These are phyloP conservation scores for Lithobates sylvaticus DNA, from an alignment of 2,797 vertebrate genomes.

Conservation along the genomic window DNA sequence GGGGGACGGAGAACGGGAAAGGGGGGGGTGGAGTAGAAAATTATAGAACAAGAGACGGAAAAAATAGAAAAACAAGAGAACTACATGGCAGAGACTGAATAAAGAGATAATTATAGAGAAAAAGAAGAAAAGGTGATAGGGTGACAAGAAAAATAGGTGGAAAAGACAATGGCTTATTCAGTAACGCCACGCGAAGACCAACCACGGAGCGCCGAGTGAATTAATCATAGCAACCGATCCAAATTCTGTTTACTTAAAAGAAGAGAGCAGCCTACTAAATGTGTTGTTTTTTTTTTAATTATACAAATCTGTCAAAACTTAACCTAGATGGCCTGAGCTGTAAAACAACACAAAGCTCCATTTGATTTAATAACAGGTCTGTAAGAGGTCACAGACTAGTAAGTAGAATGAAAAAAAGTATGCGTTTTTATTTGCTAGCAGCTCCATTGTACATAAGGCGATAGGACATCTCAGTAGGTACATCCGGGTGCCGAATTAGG, in stretches of 20 bases:
- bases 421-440: too few relatives aligned
- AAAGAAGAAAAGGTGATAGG: not conserved
- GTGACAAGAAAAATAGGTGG: not conserved
- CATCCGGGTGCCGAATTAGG: too few relatives aligned
- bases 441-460: too few relatives aligned
- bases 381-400: too few relatives aligned
- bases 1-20: not conserved
- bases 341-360: too few relatives aligned
- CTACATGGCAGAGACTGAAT: not conserved
- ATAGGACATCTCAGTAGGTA: too few relatives aligned
- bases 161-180: not conserved
- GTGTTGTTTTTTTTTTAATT: too few relatives aligned
- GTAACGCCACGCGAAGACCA: not conserved
- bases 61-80: not conserved
- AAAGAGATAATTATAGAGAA: conserved; percentile 28
- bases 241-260: not conserved
- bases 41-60: not conserved
- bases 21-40: not conserved
- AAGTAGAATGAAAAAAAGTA: too few relatives aligned
- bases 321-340: too few relatives aligned
- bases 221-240: not conserved
- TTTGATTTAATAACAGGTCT: too few relatives aligned
- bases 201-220: not conserved
- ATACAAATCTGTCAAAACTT: too few relatives aligned
- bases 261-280: not conserved